Evolutionary conservation across 2,797 vertebrate species (phyloP), one percentile per base, ranked within the genome.

Genomic region (Enteromius unitaeniatus): DNA sequence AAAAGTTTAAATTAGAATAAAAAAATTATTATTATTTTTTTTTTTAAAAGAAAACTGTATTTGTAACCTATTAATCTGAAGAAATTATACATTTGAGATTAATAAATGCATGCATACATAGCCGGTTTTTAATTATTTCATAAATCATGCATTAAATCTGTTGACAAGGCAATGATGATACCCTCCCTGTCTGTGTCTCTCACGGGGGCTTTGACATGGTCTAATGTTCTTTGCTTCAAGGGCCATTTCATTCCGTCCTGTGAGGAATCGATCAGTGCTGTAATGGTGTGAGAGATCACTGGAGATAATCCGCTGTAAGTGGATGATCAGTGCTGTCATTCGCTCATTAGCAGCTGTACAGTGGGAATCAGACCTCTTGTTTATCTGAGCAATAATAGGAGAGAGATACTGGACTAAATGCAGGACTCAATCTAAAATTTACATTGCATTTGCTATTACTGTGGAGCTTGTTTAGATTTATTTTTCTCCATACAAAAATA

Each of bases 331-430:
- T 74, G 86, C 60, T 90, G 90, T 92, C 88, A 89, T 84, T 90
- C 79, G 76, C 88, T 88, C 89, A 88, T 91, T 89, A 92, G 88
- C 87, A 86, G 88, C 86, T 90, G 90, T 86, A 88, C 88, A 88
- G 86, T 87, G 72, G 78, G 82, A 74, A 77, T 73, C 53, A 58
- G 74, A 85, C 21, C 67, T 75, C 79, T 78, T 78, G 75, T 85
- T 87, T 77, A 84, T 81, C 64, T 77, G 77, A 40, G 37, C 42
- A 60, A 67, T 72, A 58, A 76, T 40, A 74, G 37, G 55, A 47
- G 45, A 75, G 79, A 80, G 60, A 83, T 49, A 40, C 62, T 68
- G 81, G 69, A 68, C 42, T 21, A 73, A 69, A 42, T 23, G 31
- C 31, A 37, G 34, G 15, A 53, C 10, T 26, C 49, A 70, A 0